These are phyloP conservation scores for Cepaea hortensis DNA, from an alignment of 2,888 invertebrate species.

Conservation along the genomic window DNA sequence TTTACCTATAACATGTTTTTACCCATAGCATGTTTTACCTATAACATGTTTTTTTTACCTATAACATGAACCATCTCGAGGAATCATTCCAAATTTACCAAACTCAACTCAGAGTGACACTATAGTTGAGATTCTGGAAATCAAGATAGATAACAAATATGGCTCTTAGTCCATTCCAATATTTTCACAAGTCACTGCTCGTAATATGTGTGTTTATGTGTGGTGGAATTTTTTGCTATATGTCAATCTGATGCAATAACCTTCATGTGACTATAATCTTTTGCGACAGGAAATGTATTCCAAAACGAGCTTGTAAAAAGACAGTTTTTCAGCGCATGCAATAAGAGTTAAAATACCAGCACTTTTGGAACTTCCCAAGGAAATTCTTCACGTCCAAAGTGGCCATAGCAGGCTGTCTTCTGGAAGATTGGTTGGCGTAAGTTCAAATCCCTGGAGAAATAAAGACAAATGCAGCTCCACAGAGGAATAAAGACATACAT, in stretches of 20 bases:
- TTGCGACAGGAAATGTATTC: not conserved
- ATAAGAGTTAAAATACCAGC: not conserved
- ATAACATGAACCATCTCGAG: no score
- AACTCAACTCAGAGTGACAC: no score
- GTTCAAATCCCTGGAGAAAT: constrained; percentile 74
- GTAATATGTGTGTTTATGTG: no score
- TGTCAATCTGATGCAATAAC: not conserved
- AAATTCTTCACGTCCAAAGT: constrained; percentile 96
- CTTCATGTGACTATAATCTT: not conserved
- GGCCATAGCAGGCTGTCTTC: constrained; percentile 97
- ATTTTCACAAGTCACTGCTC: no score
- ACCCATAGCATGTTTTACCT: no score
- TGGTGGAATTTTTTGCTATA: not conserved
- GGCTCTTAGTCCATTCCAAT: no score
- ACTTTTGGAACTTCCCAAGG: constrained; percentile 95
- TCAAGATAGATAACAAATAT: no score
- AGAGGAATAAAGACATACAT: no score
- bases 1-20: no score
- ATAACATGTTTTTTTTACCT: no score
- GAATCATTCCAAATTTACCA: no score
- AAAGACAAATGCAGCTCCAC: not conserved
- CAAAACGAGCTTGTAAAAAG: not conserved
- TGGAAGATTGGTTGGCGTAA: constrained; percentile 96
- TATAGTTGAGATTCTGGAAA: no score
- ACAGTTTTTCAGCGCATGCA: not conserved